Percentiles rank a stretch among this genome's conserved stretches.
These are phyloP conservation scores for Plecotus auritus DNA, from an alignment of 2,113 vertebrate species.

Conservation along the genomic window DNA sequence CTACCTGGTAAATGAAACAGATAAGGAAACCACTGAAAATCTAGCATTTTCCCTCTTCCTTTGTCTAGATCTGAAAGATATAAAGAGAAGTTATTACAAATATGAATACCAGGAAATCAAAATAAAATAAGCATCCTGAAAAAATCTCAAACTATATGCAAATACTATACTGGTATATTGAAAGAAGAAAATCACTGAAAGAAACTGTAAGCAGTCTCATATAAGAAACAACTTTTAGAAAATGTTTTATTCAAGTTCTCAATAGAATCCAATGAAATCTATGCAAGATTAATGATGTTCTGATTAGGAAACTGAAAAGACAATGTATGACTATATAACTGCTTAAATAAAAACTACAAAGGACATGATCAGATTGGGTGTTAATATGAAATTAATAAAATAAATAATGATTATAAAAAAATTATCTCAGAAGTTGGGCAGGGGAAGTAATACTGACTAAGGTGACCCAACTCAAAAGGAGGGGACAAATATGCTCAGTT, in stretches of 20 bases:
- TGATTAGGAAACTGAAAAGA: background rate
- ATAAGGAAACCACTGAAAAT: background rate
- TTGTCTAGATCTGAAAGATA: background rate
- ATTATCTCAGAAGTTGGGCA: background rate
- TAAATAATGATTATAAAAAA: background rate
- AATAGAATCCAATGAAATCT: background rate
- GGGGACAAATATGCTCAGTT: background rate
- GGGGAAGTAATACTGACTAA: background rate
- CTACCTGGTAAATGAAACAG: background rate
- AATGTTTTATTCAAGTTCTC: background rate
- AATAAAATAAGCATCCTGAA: background rate
- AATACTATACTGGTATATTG: background rate
- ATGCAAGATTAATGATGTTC: background rate
- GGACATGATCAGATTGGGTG: background rate
- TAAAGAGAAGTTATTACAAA: background rate
- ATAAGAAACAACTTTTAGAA: background rate
- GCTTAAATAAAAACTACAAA: conserved; percentile 24
- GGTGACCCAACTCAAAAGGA: background rate
- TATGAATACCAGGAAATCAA: background rate
- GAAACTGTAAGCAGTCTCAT: background rate
- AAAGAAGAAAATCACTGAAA: background rate
- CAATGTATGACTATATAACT: background rate
- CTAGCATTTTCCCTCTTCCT: background rate
- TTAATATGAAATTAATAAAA: background rate
- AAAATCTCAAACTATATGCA: background rate